Conservation (phyloP, 2,113 vertebrate genomes). For the Vombatus ursinus region DNA sequence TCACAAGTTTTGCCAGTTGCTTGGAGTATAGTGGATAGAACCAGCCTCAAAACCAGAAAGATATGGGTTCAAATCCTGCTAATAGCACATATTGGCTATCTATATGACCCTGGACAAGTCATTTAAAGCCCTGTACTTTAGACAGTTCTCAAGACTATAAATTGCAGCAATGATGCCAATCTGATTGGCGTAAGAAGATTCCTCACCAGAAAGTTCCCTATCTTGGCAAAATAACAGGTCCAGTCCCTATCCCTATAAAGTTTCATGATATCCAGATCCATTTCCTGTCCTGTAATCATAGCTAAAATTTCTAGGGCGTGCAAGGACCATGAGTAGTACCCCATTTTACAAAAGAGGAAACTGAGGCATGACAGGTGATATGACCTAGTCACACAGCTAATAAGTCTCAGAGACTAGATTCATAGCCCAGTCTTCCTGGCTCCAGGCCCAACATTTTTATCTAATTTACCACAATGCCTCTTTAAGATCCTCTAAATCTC, state of each 20-base stretch:
- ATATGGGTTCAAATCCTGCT: not conserved
- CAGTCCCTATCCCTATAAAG: not conserved
- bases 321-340: too few species aligned
- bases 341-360: not conserved
- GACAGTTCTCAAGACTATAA: not conserved
- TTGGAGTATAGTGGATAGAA: not conserved
- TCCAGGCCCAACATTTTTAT: not conserved
- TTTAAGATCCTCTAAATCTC: not conserved
- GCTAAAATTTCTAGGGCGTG: too few species aligned
- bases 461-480: not conserved
- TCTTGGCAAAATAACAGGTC: not conserved
- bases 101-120: not conserved
- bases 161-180: not conserved
- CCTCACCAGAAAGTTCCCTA: not conserved
- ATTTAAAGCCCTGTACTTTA: not conserved
- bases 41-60: not conserved
- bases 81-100: not conserved
- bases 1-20: not conserved
- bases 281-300: too few species aligned
- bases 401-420: not conserved
- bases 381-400: not conserved
- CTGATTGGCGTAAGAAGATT: not conserved
- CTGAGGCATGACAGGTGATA: not conserved
- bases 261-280: not conserved
- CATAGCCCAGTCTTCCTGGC: not conserved